phyloP scores from a whole-genome alignment of 1,140 invertebrate genomes.

The Pseudoatta argentina region DNA sequence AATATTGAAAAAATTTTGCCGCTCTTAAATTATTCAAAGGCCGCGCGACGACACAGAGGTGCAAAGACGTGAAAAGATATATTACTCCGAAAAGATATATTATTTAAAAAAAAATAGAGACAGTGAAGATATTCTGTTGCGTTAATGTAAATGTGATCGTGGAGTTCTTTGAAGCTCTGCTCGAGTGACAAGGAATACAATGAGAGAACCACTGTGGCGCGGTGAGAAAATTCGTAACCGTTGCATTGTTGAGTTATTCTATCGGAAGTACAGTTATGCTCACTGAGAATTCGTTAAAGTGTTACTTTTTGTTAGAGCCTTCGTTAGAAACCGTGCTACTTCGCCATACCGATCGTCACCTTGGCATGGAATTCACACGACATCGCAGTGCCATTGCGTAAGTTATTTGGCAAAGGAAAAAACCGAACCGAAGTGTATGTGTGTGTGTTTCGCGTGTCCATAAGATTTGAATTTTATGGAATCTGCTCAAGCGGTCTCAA shows the following conservation, averaged over 20 bases:
- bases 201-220: neutral
- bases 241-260: conserved; percentile 54
- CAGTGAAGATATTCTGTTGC: neutral
- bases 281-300: conserved; percentile 30
- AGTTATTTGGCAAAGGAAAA: conserved; percentile 19
- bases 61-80: neutral
- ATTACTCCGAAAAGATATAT: neutral
- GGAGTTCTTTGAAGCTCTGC: conserved; percentile 25
- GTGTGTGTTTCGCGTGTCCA: neutral
- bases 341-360: neutral
- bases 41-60: neutral
- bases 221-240: conserved; percentile 33
- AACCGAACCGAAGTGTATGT: too few relatives aligned
- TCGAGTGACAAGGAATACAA: conserved; percentile 17
- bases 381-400: neutral
- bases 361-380: conserved; percentile 28
- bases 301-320: conserved; percentile 65
- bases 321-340: conserved; percentile 4
- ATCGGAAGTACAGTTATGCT: conserved; percentile 69
- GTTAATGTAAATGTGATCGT: conserved; percentile 42
- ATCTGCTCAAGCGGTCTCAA: neutral
- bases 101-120: conserved; percentile 31
- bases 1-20: neutral
- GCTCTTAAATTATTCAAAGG: conserved; percentile 34
- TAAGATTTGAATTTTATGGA: conserved; percentile 59